phyloP scores from a whole-genome alignment of 2,888 invertebrate species.

The Cyclophora punctaria region DNA sequence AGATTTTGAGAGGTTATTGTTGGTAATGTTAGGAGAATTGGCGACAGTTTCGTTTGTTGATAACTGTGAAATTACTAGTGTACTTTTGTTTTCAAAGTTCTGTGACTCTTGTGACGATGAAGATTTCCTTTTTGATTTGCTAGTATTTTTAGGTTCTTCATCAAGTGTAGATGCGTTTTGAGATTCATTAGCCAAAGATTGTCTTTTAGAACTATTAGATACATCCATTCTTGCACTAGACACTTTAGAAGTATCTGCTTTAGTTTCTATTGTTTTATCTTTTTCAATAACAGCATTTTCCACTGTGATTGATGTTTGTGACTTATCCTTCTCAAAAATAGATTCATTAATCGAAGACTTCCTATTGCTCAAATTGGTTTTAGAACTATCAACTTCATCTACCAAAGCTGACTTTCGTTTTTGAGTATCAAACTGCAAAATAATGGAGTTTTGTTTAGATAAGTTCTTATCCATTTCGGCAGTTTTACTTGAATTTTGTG shows the following conservation, averaged over 20 bases:
- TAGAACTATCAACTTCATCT: too few relatives aligned
- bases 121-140: slow-evolving; percentile 18
- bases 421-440: too few relatives aligned
- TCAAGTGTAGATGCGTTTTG: too few relatives aligned
- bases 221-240: too few relatives aligned
- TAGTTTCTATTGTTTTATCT: too few relatives aligned
- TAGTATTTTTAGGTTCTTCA: slow-evolving; percentile 4
- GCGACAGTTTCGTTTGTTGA: slow-evolving; percentile 30
- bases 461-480: neutral
- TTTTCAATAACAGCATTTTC: neutral
- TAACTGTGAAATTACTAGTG: slow-evolving; percentile 47
- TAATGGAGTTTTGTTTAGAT: too few relatives aligned
- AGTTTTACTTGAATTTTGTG: neutral
- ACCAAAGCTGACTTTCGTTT: too few relatives aligned
- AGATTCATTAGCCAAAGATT: neutral
- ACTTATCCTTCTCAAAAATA: slow-evolving; percentile 1
- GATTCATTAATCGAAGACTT: slow-evolving; percentile 13
- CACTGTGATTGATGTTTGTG: neutral
- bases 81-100: slow-evolving; percentile 44
- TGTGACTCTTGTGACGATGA: slow-evolving; percentile 19
- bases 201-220: too few relatives aligned
- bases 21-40: slow-evolving; percentile 29
- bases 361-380: slow-evolving; percentile 2
- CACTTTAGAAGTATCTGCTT: too few relatives aligned
- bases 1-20: slow-evolving; percentile 36